phyloP scores from a whole-genome alignment of 2,113 vertebrate species.

The Solea solea region DNA sequence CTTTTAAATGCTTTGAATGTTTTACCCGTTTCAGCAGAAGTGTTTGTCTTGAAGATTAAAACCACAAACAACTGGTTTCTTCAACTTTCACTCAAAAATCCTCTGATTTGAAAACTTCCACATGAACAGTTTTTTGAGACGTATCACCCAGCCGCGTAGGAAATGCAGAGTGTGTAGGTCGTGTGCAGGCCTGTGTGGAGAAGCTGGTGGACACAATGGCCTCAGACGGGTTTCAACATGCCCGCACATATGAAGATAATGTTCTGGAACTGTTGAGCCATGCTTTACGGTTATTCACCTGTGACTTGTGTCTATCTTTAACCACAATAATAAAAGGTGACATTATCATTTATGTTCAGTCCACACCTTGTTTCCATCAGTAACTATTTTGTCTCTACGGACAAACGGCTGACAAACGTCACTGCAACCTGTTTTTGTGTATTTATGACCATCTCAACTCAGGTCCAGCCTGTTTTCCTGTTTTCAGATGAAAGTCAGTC shows the following conservation, averaged over 20 bases:
- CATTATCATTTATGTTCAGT: neutral
- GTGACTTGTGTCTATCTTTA: neutral
- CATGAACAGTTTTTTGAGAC: too few species aligned
- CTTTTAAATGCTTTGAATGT: too few species aligned
- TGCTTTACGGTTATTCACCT: too few species aligned
- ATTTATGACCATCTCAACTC: neutral
- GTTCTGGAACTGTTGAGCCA: neutral
- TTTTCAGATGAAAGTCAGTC: neutral
- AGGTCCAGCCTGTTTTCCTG: slow-evolving; percentile 11
- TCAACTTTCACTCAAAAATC: too few species aligned
- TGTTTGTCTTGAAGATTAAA: too few species aligned
- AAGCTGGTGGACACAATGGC: neutral
- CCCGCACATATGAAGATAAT: neutral
- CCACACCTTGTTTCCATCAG: slow-evolving; percentile 10
- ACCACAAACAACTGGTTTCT: too few species aligned
- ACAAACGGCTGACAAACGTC: too few species aligned
- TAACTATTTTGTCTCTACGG: neutral
- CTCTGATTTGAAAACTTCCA: too few species aligned
- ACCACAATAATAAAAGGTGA: too few species aligned
- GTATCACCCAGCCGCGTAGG: too few species aligned
- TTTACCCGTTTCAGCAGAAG: too few species aligned
- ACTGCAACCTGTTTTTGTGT: neutral
- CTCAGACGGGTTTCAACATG: neutral
- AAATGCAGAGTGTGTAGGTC: neutral
- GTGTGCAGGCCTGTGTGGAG: neutral